Base-by-base conservation (phyloP, 30 jellyfish, hydroid and myxozoan species). In the Hydractinia echinata region DNA sequence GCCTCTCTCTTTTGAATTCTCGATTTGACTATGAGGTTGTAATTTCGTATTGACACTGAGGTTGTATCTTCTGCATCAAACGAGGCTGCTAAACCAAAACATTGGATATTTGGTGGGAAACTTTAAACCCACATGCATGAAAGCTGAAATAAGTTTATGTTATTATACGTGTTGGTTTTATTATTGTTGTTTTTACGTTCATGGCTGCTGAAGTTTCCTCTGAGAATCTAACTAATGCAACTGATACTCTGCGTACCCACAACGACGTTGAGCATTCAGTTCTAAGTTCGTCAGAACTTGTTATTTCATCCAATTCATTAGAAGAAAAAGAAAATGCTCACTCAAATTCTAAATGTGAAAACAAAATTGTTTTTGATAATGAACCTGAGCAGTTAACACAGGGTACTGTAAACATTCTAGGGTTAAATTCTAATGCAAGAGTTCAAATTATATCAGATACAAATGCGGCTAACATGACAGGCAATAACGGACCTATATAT, bases 1-100 rank as follows among this genome's bases (percentile, higher is more conserved):
- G 19, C 74, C 7, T n/a, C 7, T 6, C 69, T 6, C 74, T 64
- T 64, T 51, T 6, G 39, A 7, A 64, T 64, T 64, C 74, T 64
- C 74, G 74, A n/a, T 64, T 64, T 64, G 74, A 64, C 74, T 64
- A 64, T 64, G 74, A 64, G 74, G 74, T 64, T 64, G 18, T 64
- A n/a, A 58, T 64, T 51, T 64, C 74, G 74, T n/a, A n/a, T 64
- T 64, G 74, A 64, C 39, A 51, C 39, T 7, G 8, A 51, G 39
- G 18, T 51, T 64, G 18, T 64, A 64, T n/a, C 39, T 51, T n/a
- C 39, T 64, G 19, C 74, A 64, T 64, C 39, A 64, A 64, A 64
- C 74, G 74, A 64, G 74, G 74, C 74, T 64, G 39, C 39, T 3
- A 64, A 64, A 64, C 19, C 74, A 64, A n/a, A 30, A 30, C 44